These are phyloP conservation scores for Nysson spinosus DNA, from an alignment of 2,888 invertebrate genomes.

Conservation along the genomic window DNA sequence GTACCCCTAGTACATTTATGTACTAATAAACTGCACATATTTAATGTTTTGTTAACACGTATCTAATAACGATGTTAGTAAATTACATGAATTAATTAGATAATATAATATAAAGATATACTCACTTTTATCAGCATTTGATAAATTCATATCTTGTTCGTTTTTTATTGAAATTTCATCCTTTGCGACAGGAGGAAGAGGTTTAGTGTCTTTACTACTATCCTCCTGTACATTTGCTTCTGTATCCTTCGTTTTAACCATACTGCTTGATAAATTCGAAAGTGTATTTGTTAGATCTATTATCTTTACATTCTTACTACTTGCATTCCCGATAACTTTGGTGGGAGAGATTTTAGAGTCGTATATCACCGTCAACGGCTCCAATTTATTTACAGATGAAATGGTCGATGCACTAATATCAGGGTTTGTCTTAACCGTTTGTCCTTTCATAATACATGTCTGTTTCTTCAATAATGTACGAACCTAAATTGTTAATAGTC, in stretches of 20 bases:
- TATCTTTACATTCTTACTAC: slow-evolving; percentile 14
- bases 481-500: slow-evolving; percentile 52
- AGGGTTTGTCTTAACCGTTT: slow-evolving; percentile 5
- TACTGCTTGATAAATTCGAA: slow-evolving; percentile 20
- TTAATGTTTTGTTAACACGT: no score
- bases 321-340: background rate
- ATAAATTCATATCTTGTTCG: slow-evolving; percentile 13
- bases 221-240: slow-evolving; percentile 34
- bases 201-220: slow-evolving; percentile 55
- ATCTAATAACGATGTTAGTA: background rate
- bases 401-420: background rate
- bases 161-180: slow-evolving; percentile 55
- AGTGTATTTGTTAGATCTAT: slow-evolving; percentile 41
- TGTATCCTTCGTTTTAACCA: slow-evolving; percentile 16
- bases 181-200: slow-evolving; percentile 59
- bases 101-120: no score
- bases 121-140: slow-evolving; percentile 49
- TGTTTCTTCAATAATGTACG: slow-evolving; percentile 63
- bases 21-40: no score
- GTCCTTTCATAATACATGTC: slow-evolving; percentile 60
- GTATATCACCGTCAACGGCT: background rate
- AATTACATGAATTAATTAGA: background rate
- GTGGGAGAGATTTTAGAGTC: background rate
- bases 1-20: no score
- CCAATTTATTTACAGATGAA: background rate